A percentile compares a stretch with the other conserved stretches of the same genome.
phyloP scores from a whole-genome alignment of 2,797 vertebrate genomes.

The Typhlichthys eigenmanni region DNA sequence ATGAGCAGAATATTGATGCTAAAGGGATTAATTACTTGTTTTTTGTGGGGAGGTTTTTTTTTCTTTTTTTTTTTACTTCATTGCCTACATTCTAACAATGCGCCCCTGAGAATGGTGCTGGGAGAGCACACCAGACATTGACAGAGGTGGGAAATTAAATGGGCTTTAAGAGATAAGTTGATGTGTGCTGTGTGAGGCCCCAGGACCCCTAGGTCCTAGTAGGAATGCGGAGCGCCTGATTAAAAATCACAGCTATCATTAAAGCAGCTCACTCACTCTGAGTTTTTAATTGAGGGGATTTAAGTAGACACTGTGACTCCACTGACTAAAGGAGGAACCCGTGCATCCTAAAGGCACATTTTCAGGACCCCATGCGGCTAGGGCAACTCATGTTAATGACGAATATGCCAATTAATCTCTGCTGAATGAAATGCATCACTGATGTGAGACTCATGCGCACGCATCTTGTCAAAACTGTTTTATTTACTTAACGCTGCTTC shows the following conservation, averaged over 20 bases:
- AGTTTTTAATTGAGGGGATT: conserved; percentile 70
- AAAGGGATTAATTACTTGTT: conserved; percentile 79
- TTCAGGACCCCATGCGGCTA: conserved; percentile 42
- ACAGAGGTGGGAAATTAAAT: conserved; percentile 79
- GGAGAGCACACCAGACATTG: conserved; percentile 66
- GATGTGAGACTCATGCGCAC: conserved; percentile 39
- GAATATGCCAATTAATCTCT: conserved; percentile 61
- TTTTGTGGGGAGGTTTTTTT: background rate
- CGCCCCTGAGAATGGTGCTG: conserved; percentile 36
- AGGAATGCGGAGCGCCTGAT: conserved; percentile 72
- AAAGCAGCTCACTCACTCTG: conserved; percentile 58
- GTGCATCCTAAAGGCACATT: conserved; percentile 38
- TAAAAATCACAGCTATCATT: conserved; percentile 77
- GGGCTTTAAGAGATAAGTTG: conserved; percentile 77
- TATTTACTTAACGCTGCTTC: conserved; percentile 26
- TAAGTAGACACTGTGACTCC: conserved; percentile 63
- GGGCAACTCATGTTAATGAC: conserved; percentile 58
- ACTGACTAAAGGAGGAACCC: conserved; percentile 53
- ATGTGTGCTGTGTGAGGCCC: conserved; percentile 70
- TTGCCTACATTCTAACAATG: conserved; percentile 62
- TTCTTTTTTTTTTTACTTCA: conserved; percentile 14
- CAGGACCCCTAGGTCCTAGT: conserved; percentile 72
- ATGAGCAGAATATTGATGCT: conserved; percentile 77
- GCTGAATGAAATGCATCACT: conserved; percentile 31
- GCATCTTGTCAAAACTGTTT: conserved; percentile 43